Evolutionary conservation across 2,888 invertebrate genomes (phyloP).

Genomic region (Rhyacophila evoluta): DNA sequence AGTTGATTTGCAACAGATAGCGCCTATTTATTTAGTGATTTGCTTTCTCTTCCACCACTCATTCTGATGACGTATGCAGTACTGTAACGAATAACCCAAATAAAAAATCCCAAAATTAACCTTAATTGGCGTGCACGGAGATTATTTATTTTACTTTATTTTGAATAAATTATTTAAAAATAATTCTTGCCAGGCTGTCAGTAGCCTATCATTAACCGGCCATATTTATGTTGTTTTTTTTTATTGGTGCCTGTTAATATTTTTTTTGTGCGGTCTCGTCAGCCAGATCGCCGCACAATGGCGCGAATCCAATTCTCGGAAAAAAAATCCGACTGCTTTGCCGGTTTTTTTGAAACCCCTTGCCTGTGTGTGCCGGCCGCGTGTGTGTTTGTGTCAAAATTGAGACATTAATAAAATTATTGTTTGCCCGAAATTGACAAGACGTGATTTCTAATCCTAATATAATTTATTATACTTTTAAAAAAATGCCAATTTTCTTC

Average conservation of each 20-base stretch:
- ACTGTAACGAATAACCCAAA: too few relatives aligned
- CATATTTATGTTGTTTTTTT: conserved; percentile 11
- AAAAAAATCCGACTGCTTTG: conserved; percentile 3
- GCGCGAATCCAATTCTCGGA: conserved; percentile 4
- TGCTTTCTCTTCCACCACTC: too few relatives aligned
- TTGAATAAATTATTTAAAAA: too few relatives aligned
- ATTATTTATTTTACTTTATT: too few relatives aligned
- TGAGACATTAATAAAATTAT: conserved; percentile 22
- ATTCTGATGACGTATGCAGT: too few relatives aligned
- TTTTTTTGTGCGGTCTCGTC: conserved; percentile 14
- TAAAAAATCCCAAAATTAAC: too few relatives aligned
- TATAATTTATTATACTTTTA: background rate
- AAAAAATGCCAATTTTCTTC: background rate
- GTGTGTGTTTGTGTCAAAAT: background rate
- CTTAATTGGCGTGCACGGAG: too few relatives aligned
- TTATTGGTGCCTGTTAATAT: conserved; percentile 2
- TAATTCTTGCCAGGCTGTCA: background rate
- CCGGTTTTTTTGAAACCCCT: background rate
- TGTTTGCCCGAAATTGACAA: background rate
- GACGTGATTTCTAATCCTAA: background rate
- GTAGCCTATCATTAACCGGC: background rate
- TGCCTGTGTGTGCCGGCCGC: background rate
- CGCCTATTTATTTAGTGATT: too few relatives aligned
- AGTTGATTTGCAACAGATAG: too few relatives aligned
- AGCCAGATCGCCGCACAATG: background rate